Percentiles rank a stretch among this genome's conserved stretches.
Evolutionary conservation across 2,888 invertebrate genomes (phyloP).

Genomic region (Diaphora mendica): DNA sequence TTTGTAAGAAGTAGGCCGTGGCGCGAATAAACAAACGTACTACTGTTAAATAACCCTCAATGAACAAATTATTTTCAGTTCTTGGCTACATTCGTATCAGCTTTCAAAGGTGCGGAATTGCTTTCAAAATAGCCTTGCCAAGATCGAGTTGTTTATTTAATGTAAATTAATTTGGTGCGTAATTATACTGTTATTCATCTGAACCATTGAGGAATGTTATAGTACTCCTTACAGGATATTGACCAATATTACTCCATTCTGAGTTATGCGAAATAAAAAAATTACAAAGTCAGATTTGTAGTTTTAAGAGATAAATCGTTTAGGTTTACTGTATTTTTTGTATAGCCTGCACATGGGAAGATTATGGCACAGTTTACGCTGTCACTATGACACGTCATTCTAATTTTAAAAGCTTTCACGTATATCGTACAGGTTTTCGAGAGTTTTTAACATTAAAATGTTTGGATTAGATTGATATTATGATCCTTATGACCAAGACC

Average conservation of each 20-base stretch:
- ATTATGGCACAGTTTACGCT: too few species aligned
- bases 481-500: too few species aligned
- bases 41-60: conserved; percentile 69
- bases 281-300: too few species aligned
- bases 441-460: too few species aligned
- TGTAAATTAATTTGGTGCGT: conserved; percentile 56
- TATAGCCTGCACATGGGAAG: too few species aligned
- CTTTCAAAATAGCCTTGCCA: conserved; percentile 51
- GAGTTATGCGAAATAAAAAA: not conserved
- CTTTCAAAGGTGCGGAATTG: conserved; percentile 49
- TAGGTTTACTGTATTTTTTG: not conserved
- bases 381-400: too few species aligned
- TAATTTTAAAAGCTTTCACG: too few species aligned
- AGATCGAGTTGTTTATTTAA: conserved; percentile 58
- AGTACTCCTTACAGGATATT: conserved; percentile 33
- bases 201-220: conserved; percentile 38
- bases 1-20: conserved; percentile 56
- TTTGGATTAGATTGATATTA: too few species aligned
- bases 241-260: not conserved
- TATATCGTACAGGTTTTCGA: too few species aligned
- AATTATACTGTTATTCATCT: conserved; percentile 54
- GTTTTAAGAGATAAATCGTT: not conserved
- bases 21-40: conserved; percentile 72
- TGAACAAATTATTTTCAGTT: conserved; percentile 69
- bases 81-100: conserved; percentile 60